Percentiles rank a stretch among this genome's conserved stretches.
Evolutionary conservation across 2,113 vertebrate species (phyloP).

Genomic region (Tragulus kanchil): DNA sequence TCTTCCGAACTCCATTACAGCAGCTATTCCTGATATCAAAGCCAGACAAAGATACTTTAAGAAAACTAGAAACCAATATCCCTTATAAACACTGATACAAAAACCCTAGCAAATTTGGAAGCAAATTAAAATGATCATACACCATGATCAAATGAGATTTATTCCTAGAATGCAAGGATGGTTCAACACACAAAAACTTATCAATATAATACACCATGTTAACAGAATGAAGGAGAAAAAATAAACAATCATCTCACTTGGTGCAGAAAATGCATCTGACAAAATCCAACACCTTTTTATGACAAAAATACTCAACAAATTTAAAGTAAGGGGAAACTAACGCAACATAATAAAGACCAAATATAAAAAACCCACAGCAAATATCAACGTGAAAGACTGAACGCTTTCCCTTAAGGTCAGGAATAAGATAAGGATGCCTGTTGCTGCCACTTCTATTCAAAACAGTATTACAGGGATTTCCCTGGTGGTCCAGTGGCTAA

Average conservation of each 20-base stretch:
- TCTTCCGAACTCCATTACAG: background rate
- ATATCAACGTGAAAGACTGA: background rate
- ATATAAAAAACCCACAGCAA: background rate
- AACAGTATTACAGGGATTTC: background rate
- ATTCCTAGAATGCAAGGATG: background rate
- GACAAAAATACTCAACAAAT: background rate
- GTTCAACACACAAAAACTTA: background rate
- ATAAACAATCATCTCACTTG: background rate
- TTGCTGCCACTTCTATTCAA: background rate
- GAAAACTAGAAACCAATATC: background rate
- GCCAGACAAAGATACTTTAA: background rate
- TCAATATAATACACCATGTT: background rate
- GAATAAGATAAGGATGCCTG: background rate
- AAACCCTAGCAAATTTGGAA: background rate
- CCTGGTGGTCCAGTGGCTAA: no score
- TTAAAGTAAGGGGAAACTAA: background rate
- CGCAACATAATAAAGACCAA: background rate
- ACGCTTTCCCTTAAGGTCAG: background rate
- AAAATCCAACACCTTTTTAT: background rate
- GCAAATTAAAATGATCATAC: background rate
- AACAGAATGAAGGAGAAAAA: background rate
- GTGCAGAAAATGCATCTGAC: background rate
- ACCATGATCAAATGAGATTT: background rate
- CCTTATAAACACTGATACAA: background rate
- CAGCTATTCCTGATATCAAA: background rate